A percentile compares a stretch with the other conserved stretches of the same genome.
Evolutionary conservation across 2,113 vertebrate genomes (phyloP).

Genomic region (Caloenas nicobarica): DNA sequence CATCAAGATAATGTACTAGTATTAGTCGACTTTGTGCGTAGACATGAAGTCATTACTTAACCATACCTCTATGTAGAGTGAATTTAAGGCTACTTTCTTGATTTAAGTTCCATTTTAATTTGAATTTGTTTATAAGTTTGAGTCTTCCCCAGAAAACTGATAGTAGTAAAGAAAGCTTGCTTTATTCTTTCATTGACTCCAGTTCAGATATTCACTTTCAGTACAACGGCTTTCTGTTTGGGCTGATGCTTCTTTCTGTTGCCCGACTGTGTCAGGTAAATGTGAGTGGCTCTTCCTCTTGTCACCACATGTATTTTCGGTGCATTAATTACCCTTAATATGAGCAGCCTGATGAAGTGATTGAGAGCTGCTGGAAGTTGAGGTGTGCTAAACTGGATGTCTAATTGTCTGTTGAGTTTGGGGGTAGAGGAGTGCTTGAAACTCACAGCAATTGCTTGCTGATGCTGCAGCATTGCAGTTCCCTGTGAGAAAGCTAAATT

Average conservation of each 20-base stretch:
- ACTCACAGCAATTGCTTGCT: no score
- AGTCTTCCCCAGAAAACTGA: background rate
- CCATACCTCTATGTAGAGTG: background rate
- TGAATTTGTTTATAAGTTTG: background rate
- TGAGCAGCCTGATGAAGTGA: background rate
- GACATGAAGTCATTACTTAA: no score
- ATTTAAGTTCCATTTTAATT: background rate
- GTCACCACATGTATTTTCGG: background rate
- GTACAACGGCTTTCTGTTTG: slow-evolving; percentile 96
- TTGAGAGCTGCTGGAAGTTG: background rate
- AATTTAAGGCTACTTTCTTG: background rate
- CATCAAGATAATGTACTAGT: background rate
- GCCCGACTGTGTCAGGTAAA: slow-evolving; percentile 91
- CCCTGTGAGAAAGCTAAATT: no score
- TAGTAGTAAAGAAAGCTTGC: background rate
- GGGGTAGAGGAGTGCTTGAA: background rate
- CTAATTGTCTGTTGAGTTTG: background rate
- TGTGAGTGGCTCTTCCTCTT: background rate
- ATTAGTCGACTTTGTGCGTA: background rate
- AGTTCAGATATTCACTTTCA: slow-evolving; percentile 94
- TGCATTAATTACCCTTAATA: background rate
- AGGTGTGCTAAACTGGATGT: background rate
- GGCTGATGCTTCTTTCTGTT: slow-evolving; percentile 91
- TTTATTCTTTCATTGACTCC: slow-evolving; percentile 60
- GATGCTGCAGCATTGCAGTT: no score